Conservation (phyloP, 2,113 vertebrate genomes). For the Sclerurus mexicanus region DNA sequence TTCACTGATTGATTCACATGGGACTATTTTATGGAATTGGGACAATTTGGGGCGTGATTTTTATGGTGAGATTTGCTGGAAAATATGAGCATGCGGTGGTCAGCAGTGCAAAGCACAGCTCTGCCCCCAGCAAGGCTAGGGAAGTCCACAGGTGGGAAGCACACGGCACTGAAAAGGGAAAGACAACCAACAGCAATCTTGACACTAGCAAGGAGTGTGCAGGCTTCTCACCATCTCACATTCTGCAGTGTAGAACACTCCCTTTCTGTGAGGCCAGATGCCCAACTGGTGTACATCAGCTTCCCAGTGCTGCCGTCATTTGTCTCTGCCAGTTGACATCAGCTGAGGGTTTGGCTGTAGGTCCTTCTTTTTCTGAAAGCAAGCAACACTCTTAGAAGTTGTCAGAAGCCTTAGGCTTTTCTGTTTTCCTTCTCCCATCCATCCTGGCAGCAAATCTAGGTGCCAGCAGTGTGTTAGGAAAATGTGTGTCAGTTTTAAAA, state of each 20-base stretch:
- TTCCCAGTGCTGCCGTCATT: not conserved
- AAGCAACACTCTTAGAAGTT: not conserved
- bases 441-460: not conserved
- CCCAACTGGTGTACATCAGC: not conserved
- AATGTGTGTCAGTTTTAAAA: not conserved
- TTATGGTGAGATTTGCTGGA: not conserved
- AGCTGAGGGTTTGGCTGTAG: not conserved
- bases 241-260: not conserved
- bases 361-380: not conserved
- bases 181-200: not conserved
- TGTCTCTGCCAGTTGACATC: not conserved
- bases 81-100: not conserved
- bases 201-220: fast-evolving
- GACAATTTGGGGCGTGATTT: not conserved
- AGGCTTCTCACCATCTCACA: not conserved
- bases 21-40: not conserved
- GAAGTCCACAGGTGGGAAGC: not conserved
- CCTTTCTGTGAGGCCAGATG: not conserved
- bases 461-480: not conserved
- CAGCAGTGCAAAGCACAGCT: not conserved
- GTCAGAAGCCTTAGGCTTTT: not conserved
- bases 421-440: not conserved
- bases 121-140: not conserved
- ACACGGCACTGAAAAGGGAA: not conserved
- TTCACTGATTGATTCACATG: not conserved